Evolutionary conservation across 2,888 invertebrate species (phyloP).

Genomic region (Tuta absoluta): DNA sequence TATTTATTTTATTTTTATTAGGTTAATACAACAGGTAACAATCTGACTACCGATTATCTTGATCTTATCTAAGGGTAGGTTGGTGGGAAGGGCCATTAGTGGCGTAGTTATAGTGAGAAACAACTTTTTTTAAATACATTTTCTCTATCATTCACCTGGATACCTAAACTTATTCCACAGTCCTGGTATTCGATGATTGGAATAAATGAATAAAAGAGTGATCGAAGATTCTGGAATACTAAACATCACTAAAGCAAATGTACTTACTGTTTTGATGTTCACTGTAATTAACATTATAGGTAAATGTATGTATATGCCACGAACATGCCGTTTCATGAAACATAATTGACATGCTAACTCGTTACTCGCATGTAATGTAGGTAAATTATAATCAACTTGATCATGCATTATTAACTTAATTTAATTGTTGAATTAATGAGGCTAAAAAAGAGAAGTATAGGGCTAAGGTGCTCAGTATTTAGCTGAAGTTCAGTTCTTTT

Average conservation of each 20-base stretch:
- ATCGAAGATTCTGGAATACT: not conserved
- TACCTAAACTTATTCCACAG: not conserved
- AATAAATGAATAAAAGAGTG: not conserved
- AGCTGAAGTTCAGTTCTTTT: too few relatives aligned
- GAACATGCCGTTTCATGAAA: slow-evolving; percentile 1
- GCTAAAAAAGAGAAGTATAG: too few relatives aligned
- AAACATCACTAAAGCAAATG: slow-evolving; percentile 5
- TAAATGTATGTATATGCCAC: not conserved
- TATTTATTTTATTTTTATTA: too few relatives aligned
- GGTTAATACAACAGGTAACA: too few relatives aligned
- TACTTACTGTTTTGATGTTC: slow-evolving; percentile 16
- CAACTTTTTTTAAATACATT: too few relatives aligned
- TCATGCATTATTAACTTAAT: not conserved
- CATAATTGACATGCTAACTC: slow-evolving; percentile 8
- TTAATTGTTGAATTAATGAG: too few relatives aligned
- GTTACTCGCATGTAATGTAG: not conserved
- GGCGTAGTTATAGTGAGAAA: too few relatives aligned
- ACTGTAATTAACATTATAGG: slow-evolving; percentile 6
- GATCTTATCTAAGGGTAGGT: too few relatives aligned
- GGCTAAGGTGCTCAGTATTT: too few relatives aligned
- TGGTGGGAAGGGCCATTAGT: too few relatives aligned
- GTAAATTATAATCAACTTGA: not conserved
- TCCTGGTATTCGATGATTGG: not conserved
- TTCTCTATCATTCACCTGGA: too few relatives aligned
- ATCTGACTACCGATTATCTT: too few relatives aligned